phyloP scores from a whole-genome alignment of 2,113 vertebrate genomes.

The Gavialis gangeticus region DNA sequence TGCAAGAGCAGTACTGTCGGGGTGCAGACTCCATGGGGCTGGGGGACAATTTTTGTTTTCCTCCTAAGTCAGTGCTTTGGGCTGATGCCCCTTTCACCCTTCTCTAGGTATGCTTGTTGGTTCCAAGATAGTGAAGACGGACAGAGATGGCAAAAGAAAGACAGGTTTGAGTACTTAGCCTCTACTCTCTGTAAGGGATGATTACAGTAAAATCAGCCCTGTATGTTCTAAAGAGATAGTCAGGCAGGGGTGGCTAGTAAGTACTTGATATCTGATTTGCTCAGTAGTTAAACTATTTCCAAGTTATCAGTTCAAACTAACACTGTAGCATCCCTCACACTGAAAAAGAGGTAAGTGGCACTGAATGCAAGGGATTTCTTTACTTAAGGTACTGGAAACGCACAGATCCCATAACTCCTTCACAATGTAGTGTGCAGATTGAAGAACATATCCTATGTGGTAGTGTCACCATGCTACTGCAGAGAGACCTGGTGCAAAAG shows the following conservation, averaged over 20 bases:
- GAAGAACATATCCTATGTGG: rapidly evolving
- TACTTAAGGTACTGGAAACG: not conserved
- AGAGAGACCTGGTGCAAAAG: too few species aligned
- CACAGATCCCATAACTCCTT: not conserved
- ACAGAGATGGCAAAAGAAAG: slow-evolving; percentile 12
- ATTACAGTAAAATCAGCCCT: not conserved
- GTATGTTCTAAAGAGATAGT: not conserved
- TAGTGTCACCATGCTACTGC: rapidly evolving
- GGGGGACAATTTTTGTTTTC: too few species aligned
- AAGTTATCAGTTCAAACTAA: not conserved
- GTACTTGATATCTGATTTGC: not conserved
- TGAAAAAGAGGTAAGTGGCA: not conserved
- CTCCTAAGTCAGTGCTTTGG: too few species aligned
- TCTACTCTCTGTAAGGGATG: not conserved
- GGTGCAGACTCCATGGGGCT: too few species aligned
- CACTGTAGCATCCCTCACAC: not conserved
- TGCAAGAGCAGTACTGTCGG: too few species aligned
- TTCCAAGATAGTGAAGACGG: not conserved
- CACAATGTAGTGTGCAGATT: not conserved
- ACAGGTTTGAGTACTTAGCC: not conserved
- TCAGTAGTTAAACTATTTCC: not conserved
- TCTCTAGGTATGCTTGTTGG: not conserved
- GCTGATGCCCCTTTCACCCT: too few species aligned
- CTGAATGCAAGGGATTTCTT: not conserved
- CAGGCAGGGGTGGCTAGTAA: not conserved